Percentiles rank a stretch among this genome's conserved stretches.
These are phyloP conservation scores for Drosophila busckii DNA, from an alignment of 1,140 invertebrate species.

Conservation along the genomic window DNA sequence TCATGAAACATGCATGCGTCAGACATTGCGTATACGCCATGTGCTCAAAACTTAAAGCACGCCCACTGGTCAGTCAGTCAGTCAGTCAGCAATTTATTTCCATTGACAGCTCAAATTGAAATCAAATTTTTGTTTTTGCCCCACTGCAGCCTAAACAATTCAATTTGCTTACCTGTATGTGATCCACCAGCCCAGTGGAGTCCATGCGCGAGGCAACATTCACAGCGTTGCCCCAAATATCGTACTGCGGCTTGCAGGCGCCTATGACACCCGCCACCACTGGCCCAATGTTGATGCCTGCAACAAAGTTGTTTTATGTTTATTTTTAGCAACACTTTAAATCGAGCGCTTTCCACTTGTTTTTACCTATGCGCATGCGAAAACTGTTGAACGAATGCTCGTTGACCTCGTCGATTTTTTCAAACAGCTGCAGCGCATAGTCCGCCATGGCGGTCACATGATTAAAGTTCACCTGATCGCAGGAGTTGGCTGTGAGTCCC, in stretches of 20 bases:
- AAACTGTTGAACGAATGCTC: constrained; percentile 99
- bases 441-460: constrained; percentile 95
- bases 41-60: neutral
- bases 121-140: constrained; percentile 70
- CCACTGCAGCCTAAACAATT: constrained; percentile 12
- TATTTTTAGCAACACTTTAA: too few relatives aligned
- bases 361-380: constrained; percentile 91
- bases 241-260: constrained; percentile 93
- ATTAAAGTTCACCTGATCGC: constrained; percentile 86
- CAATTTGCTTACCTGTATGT: constrained; percentile 87
- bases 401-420: constrained; percentile 94
- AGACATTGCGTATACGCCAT: constrained; percentile 18
- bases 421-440: constrained; percentile 90
- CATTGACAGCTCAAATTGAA: too few relatives aligned
- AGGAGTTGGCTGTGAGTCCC: constrained; percentile 88
- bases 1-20: constrained; percentile 9
- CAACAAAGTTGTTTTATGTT: neutral
- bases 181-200: constrained; percentile 88
- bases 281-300: constrained; percentile 95
- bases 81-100: constrained; percentile 29
- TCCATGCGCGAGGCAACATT: constrained; percentile 96
- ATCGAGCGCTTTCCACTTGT: too few relatives aligned
- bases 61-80: too few relatives aligned
- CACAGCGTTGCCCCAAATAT: constrained; percentile 94
- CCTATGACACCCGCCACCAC: constrained; percentile 98